These are phyloP conservation scores for Petaurus breviceps DNA, from an alignment of 2,113 vertebrate species.

Conservation along the genomic window DNA sequence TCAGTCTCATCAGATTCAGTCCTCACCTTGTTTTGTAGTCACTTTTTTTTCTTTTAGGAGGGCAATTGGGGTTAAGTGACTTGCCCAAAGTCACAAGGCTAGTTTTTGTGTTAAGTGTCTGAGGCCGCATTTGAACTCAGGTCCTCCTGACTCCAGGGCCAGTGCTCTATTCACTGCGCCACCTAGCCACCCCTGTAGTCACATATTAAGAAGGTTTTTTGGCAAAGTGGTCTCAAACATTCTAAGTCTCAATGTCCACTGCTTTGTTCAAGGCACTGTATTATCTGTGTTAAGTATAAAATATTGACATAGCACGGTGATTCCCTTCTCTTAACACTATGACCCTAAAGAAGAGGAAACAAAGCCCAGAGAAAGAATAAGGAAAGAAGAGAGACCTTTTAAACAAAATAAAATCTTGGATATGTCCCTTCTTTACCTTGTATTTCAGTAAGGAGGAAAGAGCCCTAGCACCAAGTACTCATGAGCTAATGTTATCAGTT, in stretches of 20 bases:
- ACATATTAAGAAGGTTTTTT: neutral
- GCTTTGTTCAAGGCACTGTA: neutral
- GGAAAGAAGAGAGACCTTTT: conserved; percentile 8
- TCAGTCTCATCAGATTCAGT: neutral
- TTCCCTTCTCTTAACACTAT: neutral
- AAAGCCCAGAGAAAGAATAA: neutral
- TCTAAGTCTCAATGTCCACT: neutral
- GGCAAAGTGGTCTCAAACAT: neutral
- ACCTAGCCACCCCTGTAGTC: too few species aligned
- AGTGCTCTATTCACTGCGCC: too few species aligned
- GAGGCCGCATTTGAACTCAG: too few species aligned
- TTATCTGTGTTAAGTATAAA: neutral
- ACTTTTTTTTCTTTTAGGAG: too few species aligned
- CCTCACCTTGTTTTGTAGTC: neutral
- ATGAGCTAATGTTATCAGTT: neutral
- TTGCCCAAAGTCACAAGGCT: too few species aligned
- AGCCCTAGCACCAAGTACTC: neutral
- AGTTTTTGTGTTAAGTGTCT: too few species aligned
- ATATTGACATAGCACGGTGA: neutral
- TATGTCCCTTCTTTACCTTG: neutral
- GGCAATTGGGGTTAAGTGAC: too few species aligned
- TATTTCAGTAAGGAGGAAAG: neutral
- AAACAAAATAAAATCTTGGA: neutral
- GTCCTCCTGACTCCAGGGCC: too few species aligned
- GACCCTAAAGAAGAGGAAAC: neutral